Evolutionary conservation across 2,797 vertebrate genomes (phyloP).

Genomic region (Liparis tanakae): DNA sequence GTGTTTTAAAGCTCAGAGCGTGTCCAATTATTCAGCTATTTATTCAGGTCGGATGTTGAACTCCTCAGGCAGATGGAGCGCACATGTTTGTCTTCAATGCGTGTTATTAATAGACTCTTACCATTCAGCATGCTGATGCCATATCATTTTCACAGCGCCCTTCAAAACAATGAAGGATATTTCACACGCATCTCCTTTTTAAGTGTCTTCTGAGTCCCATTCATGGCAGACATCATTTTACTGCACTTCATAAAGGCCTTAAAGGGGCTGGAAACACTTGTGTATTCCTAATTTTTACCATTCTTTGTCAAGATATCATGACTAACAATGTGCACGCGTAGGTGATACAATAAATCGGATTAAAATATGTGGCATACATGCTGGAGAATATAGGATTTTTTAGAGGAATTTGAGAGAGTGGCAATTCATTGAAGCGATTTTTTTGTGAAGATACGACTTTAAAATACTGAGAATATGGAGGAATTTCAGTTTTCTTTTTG

Average conservation of each 20-base stretch:
- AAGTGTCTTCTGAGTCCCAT: not conserved
- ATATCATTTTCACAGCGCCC: slow-evolving; percentile 25
- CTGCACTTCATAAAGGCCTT: not conserved
- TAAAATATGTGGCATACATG: not conserved
- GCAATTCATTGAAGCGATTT: not conserved
- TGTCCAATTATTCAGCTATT: slow-evolving; percentile 53
- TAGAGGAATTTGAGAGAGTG: not conserved
- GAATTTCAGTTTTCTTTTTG: not conserved
- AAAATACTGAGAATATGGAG: not conserved
- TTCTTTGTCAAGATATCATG: not conserved
- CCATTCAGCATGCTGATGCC: slow-evolving; percentile 21
- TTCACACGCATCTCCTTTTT: not conserved
- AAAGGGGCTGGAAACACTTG: not conserved
- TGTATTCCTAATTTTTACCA: not conserved
- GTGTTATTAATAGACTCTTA: slow-evolving; percentile 56
- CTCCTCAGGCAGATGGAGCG: slow-evolving; percentile 26
- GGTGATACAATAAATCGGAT: not conserved
- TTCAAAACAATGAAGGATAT: slow-evolving; percentile 34
- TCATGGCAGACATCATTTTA: not conserved
- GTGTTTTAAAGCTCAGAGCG: slow-evolving; percentile 5
- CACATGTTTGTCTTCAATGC: slow-evolving; percentile 19
- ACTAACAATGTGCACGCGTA: not conserved
- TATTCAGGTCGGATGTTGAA: slow-evolving; percentile 11
- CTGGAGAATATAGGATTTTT: not conserved
- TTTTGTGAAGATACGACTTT: not conserved